Evolutionary conservation across 2,888 invertebrate genomes (phyloP).

Genomic region (Allolobophora icterica): DNA sequence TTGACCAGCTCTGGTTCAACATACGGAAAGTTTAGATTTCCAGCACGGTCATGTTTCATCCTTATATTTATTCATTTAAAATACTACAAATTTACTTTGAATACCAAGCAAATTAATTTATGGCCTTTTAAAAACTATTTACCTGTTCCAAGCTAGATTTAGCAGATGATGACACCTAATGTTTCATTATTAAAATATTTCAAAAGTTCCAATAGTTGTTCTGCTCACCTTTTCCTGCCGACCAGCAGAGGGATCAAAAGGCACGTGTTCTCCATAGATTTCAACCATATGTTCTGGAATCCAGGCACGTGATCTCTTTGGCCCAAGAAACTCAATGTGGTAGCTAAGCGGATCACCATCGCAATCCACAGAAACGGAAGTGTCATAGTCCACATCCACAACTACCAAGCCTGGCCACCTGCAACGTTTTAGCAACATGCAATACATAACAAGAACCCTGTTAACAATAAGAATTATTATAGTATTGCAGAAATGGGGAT

Average conservation of each 20-base stretch:
- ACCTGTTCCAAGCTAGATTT: not conserved
- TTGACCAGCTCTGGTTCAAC: not conserved
- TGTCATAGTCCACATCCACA: constrained; percentile 51
- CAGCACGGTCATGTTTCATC: too few relatives aligned
- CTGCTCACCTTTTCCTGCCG: not conserved
- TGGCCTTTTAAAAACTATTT: too few relatives aligned
- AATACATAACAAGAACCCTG: not conserved
- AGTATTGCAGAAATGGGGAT: too few relatives aligned
- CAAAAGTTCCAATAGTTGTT: not conserved
- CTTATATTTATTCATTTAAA: too few relatives aligned
- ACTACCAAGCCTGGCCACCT: constrained; percentile 61
- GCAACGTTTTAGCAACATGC: not conserved
- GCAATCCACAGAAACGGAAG: constrained; percentile 48
- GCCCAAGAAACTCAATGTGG: constrained; percentile 60
- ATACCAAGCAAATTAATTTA: too few relatives aligned
- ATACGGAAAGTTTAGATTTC: not conserved
- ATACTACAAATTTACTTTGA: too few relatives aligned
- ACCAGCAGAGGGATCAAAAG: not conserved
- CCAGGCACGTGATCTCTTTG: constrained; percentile 57
- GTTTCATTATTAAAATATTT: not conserved
- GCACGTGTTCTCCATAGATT: constrained; percentile 49
- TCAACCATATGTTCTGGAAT: constrained; percentile 46
- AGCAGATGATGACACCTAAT: not conserved
- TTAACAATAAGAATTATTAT: not conserved
- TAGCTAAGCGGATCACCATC: constrained; percentile 54